Base-by-base conservation (phyloP, 2,113 vertebrate species). In the Oncorhynchus nerka region DNA sequence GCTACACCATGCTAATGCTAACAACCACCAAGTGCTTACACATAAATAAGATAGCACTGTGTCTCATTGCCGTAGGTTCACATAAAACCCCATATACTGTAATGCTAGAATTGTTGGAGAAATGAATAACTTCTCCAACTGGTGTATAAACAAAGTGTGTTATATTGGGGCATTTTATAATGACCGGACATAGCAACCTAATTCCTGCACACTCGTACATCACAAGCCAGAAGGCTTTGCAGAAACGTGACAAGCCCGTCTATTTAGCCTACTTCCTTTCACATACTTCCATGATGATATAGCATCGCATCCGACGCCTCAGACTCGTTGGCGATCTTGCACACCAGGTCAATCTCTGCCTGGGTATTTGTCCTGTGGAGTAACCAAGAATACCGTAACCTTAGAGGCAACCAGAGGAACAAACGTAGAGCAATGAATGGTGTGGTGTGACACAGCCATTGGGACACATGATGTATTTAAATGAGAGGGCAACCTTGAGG, bases 341-440 rank as follows among this genome's bases (percentile, higher is more conserved):
- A 97, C 71, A 97, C 96, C 4, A 97, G 89, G 79, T 97, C 94
- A 5, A 98, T 88, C 90, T 99, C 98, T 0, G 96, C 94, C 59
- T 91, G 90, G 48, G 95, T 96, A 92, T 99, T 97, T 0, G 95
- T 98, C 92, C 97, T 99, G 76, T 74, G 66, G 84, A 85, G 59
- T 30, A 57, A 28, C 48, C 22, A 22, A 9, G 22, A 8, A 66
- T n/a, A 51, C 15, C 3, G 51, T 9, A 48, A 8, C 4, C 59
- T 45, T 6, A 61, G 57, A 61, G 57, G 1, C 4, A 61, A 61
- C 20, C 20, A 6, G 48, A 51, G 48, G 13, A 11, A 51, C 11
- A 51, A 51, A 11, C 48, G 11, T 12, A 39, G 28, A 0, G 59
- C 7, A 24, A 62, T 22, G 13, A 51, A 51, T 51, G 48, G 9